Evolutionary conservation across 2,797 vertebrate genomes (phyloP).

Genomic region (Anguilla megastoma): DNA sequence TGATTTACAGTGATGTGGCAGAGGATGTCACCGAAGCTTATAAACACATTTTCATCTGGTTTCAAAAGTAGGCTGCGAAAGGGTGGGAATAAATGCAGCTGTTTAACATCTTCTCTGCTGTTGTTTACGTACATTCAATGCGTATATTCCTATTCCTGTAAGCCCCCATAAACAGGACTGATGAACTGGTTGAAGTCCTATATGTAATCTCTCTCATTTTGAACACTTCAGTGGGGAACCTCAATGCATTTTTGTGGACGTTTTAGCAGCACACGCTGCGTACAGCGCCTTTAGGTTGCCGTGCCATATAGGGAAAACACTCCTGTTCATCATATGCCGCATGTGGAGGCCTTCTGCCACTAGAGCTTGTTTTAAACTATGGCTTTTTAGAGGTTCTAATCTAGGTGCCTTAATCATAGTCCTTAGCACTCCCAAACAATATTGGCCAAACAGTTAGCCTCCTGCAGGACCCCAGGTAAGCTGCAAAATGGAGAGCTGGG

Average conservation of each 20-base stretch:
- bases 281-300: constrained; percentile 52
- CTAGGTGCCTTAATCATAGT: constrained; percentile 66
- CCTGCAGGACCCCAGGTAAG: constrained; percentile 37
- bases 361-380: constrained; percentile 57
- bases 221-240: constrained; percentile 55
- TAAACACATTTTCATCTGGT: constrained; percentile 41
- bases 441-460: constrained; percentile 36
- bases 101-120: constrained; percentile 46
- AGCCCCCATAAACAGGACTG: constrained; percentile 53
- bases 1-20: background rate
- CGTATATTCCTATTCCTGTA: constrained; percentile 56
- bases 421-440: constrained; percentile 60
- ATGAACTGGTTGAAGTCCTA: constrained; percentile 57
- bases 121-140: constrained; percentile 43
- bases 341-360: constrained; percentile 29
- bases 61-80: constrained; percentile 31
- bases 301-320: constrained; percentile 51
- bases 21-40: constrained; percentile 32
- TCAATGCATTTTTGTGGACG: constrained; percentile 46
- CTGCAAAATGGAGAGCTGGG: constrained; percentile 18
- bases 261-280: constrained; percentile 53
- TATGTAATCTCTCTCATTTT: constrained; percentile 56
- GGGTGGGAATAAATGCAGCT: constrained; percentile 36
- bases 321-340: constrained; percentile 54
- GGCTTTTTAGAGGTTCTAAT: constrained; percentile 57